Evolutionary conservation across 2,113 vertebrate genomes (phyloP).

Genomic region (Antechinus stuartii): DNA sequence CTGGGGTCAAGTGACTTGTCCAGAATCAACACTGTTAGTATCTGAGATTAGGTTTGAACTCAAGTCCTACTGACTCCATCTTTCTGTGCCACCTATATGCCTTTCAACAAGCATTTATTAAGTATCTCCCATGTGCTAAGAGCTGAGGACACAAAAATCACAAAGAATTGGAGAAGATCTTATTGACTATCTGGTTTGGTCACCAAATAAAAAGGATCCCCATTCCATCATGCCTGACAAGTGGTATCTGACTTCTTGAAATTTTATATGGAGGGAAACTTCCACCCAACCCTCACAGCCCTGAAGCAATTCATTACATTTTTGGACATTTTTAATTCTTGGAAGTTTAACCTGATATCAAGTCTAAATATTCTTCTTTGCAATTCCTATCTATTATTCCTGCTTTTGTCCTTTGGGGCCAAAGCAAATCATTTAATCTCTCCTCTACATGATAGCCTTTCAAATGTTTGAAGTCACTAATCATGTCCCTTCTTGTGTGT

Average conservation of each 20-base stretch:
- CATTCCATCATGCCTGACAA: neutral
- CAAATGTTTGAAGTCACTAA: neutral
- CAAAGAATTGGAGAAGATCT: neutral
- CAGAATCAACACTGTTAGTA: neutral
- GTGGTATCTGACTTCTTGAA: neutral
- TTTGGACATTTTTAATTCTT: neutral
- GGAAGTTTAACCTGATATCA: neutral
- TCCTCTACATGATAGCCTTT: neutral
- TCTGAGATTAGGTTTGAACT: neutral
- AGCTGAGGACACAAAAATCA: neutral
- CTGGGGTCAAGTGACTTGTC: neutral
- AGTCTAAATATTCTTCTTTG: neutral
- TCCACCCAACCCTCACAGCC: neutral
- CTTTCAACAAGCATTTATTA: neutral
- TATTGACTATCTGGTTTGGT: neutral
- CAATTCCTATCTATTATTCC: neutral
- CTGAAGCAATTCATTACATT: neutral
- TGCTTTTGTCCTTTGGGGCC: neutral
- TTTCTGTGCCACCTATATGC: neutral
- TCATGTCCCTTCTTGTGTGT: neutral
- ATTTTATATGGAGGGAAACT: neutral
- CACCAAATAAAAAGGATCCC: neutral
- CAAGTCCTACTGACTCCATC: neutral
- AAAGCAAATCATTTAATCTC: neutral
- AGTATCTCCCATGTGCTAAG: neutral